Percentiles rank a stretch among this genome's conserved stretches.
These are phyloP conservation scores for Tricholauxania praeusta DNA, from an alignment of 2,888 invertebrate genomes.

Conservation along the genomic window DNA sequence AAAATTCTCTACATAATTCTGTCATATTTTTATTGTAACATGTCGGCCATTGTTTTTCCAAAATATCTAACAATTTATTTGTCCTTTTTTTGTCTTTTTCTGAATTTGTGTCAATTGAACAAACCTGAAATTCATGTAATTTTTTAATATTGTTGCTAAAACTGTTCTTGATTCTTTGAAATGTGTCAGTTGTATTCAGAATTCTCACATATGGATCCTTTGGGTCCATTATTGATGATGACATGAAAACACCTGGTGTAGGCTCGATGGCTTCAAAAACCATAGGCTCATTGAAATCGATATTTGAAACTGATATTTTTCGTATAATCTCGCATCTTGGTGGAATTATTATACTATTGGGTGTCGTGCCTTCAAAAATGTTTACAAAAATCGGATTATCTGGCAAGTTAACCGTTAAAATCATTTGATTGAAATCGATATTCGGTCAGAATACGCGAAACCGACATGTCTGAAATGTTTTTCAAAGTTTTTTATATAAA, in stretches of 20 bases:
- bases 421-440: constrained; percentile 1
- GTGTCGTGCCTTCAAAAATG: not conserved
- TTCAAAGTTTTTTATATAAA: too few species aligned
- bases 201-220: not conserved
- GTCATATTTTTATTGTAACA: not conserved
- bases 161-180: not conserved
- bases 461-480: too few species aligned
- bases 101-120: not conserved
- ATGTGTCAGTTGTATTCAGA: not conserved
- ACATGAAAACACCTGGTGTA: not conserved
- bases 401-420: not conserved
- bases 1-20: constrained; percentile 2
- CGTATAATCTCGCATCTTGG: not conserved
- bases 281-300: not conserved
- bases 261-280: not conserved
- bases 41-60: not conserved
- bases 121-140: not conserved
- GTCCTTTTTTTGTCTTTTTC: not conserved
- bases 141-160: not conserved
- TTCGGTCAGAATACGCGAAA: too few species aligned
- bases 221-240: not conserved
- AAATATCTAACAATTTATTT: constrained; percentile 5
- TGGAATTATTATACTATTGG: not conserved
- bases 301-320: not conserved
- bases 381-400: not conserved